Percentiles rank a stretch among this genome's conserved stretches.
phyloP scores from a whole-genome alignment of 2,797 vertebrate species.

The Limosa lapponica region DNA sequence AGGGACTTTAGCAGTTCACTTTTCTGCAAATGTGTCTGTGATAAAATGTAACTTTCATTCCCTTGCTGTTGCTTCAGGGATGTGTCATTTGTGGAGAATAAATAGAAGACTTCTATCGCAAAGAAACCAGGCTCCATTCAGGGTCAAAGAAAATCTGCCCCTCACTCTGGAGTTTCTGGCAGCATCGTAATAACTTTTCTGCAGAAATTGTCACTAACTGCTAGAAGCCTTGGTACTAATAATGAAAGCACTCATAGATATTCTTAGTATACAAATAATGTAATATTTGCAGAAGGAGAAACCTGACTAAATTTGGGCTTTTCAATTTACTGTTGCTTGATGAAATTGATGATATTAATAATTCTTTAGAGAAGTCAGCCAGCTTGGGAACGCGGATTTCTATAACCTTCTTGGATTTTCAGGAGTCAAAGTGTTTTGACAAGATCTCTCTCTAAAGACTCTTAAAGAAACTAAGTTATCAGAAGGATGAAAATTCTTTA shows the following conservation, averaged over 20 bases:
- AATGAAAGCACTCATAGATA: background rate
- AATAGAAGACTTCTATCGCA: slow-evolving; percentile 27
- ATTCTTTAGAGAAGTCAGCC: background rate
- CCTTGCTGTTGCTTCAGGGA: slow-evolving; percentile 46
- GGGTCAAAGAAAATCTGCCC: slow-evolving; percentile 38
- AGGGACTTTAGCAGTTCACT: background rate
- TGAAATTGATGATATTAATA: background rate
- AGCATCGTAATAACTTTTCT: slow-evolving; percentile 23
- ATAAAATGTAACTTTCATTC: slow-evolving; percentile 58
- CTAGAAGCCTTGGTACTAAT: background rate
- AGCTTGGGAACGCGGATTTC: background rate
- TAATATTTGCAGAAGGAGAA: background rate
- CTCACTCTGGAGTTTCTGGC: background rate
- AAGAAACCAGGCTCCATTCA: background rate
- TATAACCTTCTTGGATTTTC: slow-evolving; percentile 14
- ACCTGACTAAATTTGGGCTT: background rate
- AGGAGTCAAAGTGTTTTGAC: slow-evolving; percentile 36
- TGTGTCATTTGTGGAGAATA: slow-evolving; percentile 59
- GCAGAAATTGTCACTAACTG: background rate
- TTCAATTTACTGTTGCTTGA: background rate
- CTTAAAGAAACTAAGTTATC: slow-evolving; percentile 27
- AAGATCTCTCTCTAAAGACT: slow-evolving; percentile 38
- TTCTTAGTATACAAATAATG: slow-evolving; percentile 14
- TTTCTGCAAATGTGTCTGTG: slow-evolving; percentile 34
- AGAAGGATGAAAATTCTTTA: slow-evolving; percentile 14